These are phyloP conservation scores for Andrena fulva DNA, from an alignment of 2,888 invertebrate species.

Conservation along the genomic window DNA sequence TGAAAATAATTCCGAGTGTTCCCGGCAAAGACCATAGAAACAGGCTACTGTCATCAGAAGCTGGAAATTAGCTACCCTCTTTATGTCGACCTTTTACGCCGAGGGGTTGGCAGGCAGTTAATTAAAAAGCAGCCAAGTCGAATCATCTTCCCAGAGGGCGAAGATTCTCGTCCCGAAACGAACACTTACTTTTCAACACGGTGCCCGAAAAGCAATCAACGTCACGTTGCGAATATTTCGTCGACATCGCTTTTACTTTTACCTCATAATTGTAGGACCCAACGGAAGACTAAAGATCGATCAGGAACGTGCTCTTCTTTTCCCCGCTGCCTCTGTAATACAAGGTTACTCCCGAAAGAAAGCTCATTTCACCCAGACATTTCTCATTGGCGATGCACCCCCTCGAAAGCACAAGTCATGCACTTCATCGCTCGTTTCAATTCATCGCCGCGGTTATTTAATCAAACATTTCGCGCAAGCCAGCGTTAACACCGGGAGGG, in stretches of 20 bases:
- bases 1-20: slow-evolving; percentile 26
- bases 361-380: slow-evolving; percentile 33
- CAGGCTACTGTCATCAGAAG: slow-evolving; percentile 26
- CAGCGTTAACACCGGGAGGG: slow-evolving; percentile 67
- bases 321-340: not conserved
- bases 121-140: slow-evolving; percentile 74
- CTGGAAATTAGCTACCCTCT: slow-evolving; percentile 60
- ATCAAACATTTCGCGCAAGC: slow-evolving; percentile 81
- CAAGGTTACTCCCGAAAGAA: not conserved
- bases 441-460: slow-evolving; percentile 84
- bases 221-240: slow-evolving; percentile 59
- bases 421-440: slow-evolving; percentile 84
- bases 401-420: slow-evolving; percentile 80
- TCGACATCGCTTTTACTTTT: not conserved
- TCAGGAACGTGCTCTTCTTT: not conserved
- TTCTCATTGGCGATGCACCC: slow-evolving; percentile 75
- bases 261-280: not conserved
- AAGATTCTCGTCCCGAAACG: slow-evolving; percentile 12
- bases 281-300: not conserved
- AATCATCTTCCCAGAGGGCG: slow-evolving; percentile 53
- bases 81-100: slow-evolving; percentile 23
- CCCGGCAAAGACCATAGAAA: slow-evolving; percentile 13
- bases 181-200: slow-evolving; percentile 5
- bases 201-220: slow-evolving; percentile 50
- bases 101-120: slow-evolving; percentile 65